Base-by-base conservation (phyloP, 2,888 invertebrate species). In the Platycheirus albimanus region DNA sequence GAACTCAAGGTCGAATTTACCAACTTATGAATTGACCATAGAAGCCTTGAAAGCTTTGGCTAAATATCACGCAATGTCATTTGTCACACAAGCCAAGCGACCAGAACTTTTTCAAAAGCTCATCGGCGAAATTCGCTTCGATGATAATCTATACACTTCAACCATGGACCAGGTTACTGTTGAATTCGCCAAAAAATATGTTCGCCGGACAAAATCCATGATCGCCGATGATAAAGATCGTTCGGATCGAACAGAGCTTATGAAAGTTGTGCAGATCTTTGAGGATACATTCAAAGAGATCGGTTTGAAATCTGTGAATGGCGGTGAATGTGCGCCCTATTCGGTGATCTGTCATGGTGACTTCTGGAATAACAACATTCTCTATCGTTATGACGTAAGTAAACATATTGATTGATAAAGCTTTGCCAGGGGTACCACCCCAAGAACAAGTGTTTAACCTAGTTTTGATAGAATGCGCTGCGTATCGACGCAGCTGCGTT, bases 21-120 rank as follows among this genome's bases (percentile, higher is more conserved):
- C 92, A 6, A 89, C 91, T 15, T 87, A 89, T 17, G 89, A 91
- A 45, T 87, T 91, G 77, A 89, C 91, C 1, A 88, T 89, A 41
- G 86, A 88, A 11, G 89, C 91, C 0, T 86, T 92, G 20, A 89
- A 89, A 76, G 89, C 91, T 3, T 86, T 92, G 8, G 92, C 92
- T 1, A 91, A 91, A 38, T 90, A 91, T 81, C 92, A 92, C 85
- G 92, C 91, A 0, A 89, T 92, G 85, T 92, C 92, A 7, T 89
- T 92, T 70, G 90, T 91, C 0, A 86, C 92, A 19, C 90, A 88
- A 79, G 87, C 90, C 49, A 85, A 85, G 6, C 80, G 87, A 43
- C 87, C 87, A 0, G n/a, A 74, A 11, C 28, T 76, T 4, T 89
- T 88, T 30, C 20, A 64, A 3, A 43, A 71, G 1, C 54, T 88